Base-by-base conservation (phyloP, 2,797 vertebrate genomes). In the Amphiprion clarkii region DNA sequence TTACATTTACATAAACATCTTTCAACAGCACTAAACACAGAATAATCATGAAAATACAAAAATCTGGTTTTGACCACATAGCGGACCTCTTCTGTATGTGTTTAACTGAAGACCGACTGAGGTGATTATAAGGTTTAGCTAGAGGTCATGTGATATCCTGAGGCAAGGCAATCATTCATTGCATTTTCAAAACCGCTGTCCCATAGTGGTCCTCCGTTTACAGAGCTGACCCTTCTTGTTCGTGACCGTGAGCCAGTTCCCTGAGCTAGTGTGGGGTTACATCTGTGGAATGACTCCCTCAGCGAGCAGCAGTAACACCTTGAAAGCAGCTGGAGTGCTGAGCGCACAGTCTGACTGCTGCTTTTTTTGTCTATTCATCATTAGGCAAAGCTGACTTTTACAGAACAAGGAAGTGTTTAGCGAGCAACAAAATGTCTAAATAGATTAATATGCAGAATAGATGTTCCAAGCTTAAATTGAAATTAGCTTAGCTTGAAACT, bases 271-370 rank as follows among this genome's bases (percentile, higher is more conserved):
- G 59, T 76, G 60, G 36, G 69, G 59, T 83, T 83, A 82, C 83
- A 71, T 79, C 57, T 81, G 79, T 71, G 72, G 52, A 55, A 49
- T 51, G 72, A 96, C 94, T 96, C 95, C 82, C 31, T 19, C n/a
- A 19, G 64, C 63, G 27, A 29, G 54, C 73, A 51, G 25, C 57
- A 62, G 57, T 4, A 71, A 78, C 64, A 81, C 76, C 68, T 73
- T 73, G 61, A 74, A 76, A 87, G 74, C 64, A 84, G 84, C 59
- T 83, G 77, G 67, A 63, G 58, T 14, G 63, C 60, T 76, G 68
- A 81, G 82, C 36, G 33, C 66, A 63, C 36, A 42, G 21, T 71
- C 27, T 68, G 54, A 21, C 27, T 40, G 57, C 4, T 13, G 76
- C 63, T 19, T 54, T 56, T 23, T 19, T 53, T 23, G 8, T 51